Percentiles rank a stretch among this genome's conserved stretches.
Evolutionary conservation across 37 sponge, comb jelly and placozoan species (phyloP).

Genomic region (Geodia barretti): DNA sequence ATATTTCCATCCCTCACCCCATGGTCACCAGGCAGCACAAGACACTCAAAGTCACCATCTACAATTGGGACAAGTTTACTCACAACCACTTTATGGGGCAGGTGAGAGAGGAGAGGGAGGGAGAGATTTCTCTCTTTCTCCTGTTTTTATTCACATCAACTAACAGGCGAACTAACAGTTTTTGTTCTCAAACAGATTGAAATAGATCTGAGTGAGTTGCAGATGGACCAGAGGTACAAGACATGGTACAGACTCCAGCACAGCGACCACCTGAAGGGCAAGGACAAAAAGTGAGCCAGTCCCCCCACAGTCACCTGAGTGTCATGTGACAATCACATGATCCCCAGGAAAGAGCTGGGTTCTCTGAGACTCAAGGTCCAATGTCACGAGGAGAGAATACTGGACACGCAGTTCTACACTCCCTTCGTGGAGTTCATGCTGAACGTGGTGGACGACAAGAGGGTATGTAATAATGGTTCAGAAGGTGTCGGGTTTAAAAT

Average conservation of each 20-base stretch:
- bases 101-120: conserved; percentile 33
- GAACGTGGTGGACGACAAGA: conserved; percentile 40
- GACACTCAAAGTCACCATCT: conserved; percentile 44
- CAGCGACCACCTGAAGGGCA: conserved; percentile 48
- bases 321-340: background rate
- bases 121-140: too few species aligned
- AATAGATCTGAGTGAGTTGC: conserved; percentile 65
- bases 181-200: conserved; percentile 58
- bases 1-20: conserved; percentile 24
- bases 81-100: conserved; percentile 84
- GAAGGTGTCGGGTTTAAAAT: background rate
- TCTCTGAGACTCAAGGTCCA: conserved; percentile 85
- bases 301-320: too few species aligned
- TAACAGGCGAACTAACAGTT: too few species aligned
- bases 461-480: background rate
- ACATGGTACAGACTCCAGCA: conserved; percentile 79
- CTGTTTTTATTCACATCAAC: too few species aligned
- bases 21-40: conserved; percentile 5
- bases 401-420: conserved; percentile 62
- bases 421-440: conserved; percentile 78
- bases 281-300: conserved; percentile 53
- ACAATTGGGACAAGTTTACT: conserved; percentile 62
- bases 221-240: conserved; percentile 69
- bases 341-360: conserved; percentile 75
- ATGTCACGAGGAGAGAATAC: conserved; percentile 70